Evolutionary conservation across 2,113 vertebrate species (phyloP).

Genomic region (Larimichthys crocea): DNA sequence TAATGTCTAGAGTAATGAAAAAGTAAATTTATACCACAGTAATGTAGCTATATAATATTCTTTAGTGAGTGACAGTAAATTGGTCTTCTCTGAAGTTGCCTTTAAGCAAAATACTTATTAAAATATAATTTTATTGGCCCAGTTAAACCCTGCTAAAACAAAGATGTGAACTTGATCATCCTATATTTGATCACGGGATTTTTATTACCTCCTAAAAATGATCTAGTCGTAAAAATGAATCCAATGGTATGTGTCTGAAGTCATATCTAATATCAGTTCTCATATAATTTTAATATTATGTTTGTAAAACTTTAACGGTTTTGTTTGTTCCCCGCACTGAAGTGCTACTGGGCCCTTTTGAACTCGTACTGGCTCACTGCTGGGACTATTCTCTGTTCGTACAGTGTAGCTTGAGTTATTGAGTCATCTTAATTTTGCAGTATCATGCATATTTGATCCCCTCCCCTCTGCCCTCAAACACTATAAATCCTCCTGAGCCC

Average conservation of each 20-base stretch:
- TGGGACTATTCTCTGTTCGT: slow-evolving; percentile 16
- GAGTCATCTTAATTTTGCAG: slow-evolving; percentile 57
- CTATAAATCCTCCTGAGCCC: slow-evolving; percentile 55
- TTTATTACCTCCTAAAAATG: background rate
- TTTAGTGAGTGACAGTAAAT: background rate
- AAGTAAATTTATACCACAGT: too few relatives aligned
- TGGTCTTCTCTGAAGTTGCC: background rate
- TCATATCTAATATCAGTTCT: background rate
- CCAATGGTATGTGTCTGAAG: background rate
- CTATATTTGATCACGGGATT: background rate
- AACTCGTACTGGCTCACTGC: background rate
- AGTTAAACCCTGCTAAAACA: background rate
- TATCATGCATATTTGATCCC: slow-evolving; percentile 72
- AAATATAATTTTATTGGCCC: background rate
- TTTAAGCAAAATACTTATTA: background rate
- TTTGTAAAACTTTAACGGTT: background rate
- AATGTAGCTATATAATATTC: background rate
- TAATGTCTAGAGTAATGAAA: too few relatives aligned
- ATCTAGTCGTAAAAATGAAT: background rate
- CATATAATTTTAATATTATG: background rate
- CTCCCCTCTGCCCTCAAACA: slow-evolving; percentile 46
- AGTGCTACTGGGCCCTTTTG: background rate
- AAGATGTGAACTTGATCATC: background rate
- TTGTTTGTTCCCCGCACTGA: background rate
- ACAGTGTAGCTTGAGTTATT: slow-evolving; percentile 35